These are phyloP conservation scores for Sesamia inferens DNA, from an alignment of 2,888 invertebrate genomes.

Conservation along the genomic window DNA sequence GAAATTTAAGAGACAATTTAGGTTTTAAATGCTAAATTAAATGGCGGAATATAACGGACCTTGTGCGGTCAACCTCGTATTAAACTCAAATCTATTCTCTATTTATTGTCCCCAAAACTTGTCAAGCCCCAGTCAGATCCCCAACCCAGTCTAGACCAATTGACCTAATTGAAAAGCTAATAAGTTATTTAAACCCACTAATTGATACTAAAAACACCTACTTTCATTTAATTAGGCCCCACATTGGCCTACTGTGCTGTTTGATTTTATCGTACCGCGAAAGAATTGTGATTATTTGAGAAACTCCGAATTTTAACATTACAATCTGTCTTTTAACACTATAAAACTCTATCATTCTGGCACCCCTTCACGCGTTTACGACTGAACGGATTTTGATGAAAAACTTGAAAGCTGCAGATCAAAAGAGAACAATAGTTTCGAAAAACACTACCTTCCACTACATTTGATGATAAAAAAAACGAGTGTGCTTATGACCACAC, in stretches of 20 bases:
- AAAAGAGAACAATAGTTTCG: too few species aligned
- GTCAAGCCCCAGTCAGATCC: background rate
- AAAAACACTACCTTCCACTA: too few species aligned
- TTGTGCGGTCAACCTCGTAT: background rate
- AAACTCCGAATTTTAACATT: background rate
- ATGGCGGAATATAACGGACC: background rate
- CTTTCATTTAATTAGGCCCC: conserved; percentile 15
- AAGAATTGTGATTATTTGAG: background rate
- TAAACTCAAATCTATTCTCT: conserved; percentile 3
- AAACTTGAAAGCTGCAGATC: too few species aligned
- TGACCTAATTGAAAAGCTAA: conserved; percentile 34
- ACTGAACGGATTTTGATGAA: background rate
- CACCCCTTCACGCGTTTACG: background rate
- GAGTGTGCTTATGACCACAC: too few species aligned
- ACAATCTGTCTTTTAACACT: background rate
- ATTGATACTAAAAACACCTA: conserved; percentile 11
- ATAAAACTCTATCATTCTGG: background rate
- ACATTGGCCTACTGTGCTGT: background rate
- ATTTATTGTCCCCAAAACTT: conserved; percentile 5
- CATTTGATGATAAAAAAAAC: too few species aligned
- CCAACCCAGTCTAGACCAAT: conserved; percentile 7
- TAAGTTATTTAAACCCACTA: conserved; percentile 17
- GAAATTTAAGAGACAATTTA: background rate
- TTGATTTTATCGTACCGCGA: background rate
- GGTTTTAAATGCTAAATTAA: background rate